These are phyloP conservation scores for Chascanopsetta lugubris DNA, from an alignment of 2,113 vertebrate genomes.

Conservation along the genomic window DNA sequence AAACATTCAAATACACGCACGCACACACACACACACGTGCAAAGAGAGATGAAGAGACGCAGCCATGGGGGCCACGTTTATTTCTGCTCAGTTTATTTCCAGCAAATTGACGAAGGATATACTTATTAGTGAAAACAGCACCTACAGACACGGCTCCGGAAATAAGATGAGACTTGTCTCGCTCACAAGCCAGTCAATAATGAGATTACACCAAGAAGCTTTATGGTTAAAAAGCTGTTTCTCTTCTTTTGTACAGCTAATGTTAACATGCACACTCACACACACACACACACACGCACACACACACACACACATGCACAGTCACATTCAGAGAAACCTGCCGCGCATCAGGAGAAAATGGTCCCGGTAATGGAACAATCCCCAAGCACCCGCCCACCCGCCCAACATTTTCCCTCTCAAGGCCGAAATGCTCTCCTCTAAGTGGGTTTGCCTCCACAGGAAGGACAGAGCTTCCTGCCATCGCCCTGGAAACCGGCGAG, in stretches of 20 bases:
- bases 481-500: slow-evolving; percentile 60
- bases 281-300: slow-evolving; percentile 3
- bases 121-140: background rate
- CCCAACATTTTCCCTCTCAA: slow-evolving; percentile 40
- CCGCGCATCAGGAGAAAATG: slow-evolving; percentile 12
- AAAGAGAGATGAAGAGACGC: no score
- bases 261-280: slow-evolving; percentile 1
- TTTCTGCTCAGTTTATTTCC: slow-evolving; percentile 2
- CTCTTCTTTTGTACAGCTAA: background rate
- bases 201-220: background rate
- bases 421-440: slow-evolving; percentile 28
- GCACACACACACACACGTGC: slow-evolving; percentile 7
- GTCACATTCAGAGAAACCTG: background rate
- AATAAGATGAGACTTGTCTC: background rate
- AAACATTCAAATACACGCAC: slow-evolving; percentile 11
- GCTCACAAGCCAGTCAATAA: background rate
- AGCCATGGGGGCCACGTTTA: slow-evolving; percentile 10
- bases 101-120: slow-evolving; percentile 1
- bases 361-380: slow-evolving; percentile 33
- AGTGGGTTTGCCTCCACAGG: slow-evolving; percentile 42
- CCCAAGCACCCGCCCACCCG: background rate
- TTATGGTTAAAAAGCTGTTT: background rate
- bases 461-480: slow-evolving; percentile 39
- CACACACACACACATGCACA: background rate
- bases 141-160: background rate